A percentile compares a stretch with the other conserved stretches of the same genome.
These are phyloP conservation scores for Brachionus rotundiformis DNA, from an alignment of 1,140 invertebrate genomes.

Conservation along the genomic window DNA sequence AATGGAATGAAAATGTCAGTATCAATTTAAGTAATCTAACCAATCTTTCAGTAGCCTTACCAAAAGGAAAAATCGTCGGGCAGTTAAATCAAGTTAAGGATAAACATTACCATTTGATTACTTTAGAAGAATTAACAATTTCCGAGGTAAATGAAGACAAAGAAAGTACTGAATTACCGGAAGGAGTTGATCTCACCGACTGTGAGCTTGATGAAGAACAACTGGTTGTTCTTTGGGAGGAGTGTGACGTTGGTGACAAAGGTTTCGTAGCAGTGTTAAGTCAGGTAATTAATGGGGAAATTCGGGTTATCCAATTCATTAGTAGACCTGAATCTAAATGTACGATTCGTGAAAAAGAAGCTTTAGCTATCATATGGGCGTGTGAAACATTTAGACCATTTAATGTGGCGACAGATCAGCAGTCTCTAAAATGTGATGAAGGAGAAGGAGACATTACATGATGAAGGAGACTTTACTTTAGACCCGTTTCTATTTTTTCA, in stretches of 20 bases:
- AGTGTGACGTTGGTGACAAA: conserved; percentile 56
- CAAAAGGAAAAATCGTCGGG: too few relatives aligned
- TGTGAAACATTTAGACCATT: too few relatives aligned
- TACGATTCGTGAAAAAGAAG: conserved; percentile 54
- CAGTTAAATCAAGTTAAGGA: too few relatives aligned
- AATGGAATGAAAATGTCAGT: background rate
- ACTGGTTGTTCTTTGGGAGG: background rate
- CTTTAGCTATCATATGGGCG: conserved; percentile 9
- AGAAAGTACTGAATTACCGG: background rate
- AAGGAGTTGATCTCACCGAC: too few relatives aligned
- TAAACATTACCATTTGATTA: too few relatives aligned
- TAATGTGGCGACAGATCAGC: too few relatives aligned
- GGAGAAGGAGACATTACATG: background rate
- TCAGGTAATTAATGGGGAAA: conserved; percentile 56
- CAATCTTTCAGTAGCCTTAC: background rate
- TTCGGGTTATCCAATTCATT: conserved; percentile 64
- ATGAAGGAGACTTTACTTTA: background rate
- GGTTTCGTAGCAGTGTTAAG: conserved; percentile 65
- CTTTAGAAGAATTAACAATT: too few relatives aligned
- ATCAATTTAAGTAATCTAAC: background rate
- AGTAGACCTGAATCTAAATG: conserved; percentile 54
- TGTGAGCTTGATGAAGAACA: too few relatives aligned
- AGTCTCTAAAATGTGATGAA: background rate
- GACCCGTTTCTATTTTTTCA: background rate
- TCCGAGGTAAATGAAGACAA: too few relatives aligned